Evolutionary conservation across 2,888 invertebrate species (phyloP), one percentile per base, ranked within the genome.

Genomic region (Leptinotarsa haldemani): DNA sequence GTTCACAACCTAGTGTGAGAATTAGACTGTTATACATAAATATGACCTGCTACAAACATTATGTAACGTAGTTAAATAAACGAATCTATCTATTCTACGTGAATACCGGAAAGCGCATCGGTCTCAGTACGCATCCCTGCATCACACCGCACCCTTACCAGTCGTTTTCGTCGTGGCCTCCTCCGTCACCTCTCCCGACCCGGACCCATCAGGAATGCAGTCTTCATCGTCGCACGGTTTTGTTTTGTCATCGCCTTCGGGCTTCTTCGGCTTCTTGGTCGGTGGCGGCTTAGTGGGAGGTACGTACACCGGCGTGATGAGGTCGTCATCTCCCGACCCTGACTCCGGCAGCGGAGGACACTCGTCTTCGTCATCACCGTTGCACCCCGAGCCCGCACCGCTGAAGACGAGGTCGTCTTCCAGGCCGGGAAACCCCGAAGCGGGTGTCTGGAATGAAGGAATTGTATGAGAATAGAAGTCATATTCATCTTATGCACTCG

Each of bases 391-490:
- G 0, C 97, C 96, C 1, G 95, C 95, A 2, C 97, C 97, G 12
- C 96, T 96, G 88, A 95, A 96, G 70, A 97, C 95, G 76, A 97
- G 90, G 87, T 97, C 97, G 86, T 97, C 97, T 84, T 94, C 90
- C 1, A 94, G 92, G 1, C 92, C 92, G 0, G 93, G 92, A 85
- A 93, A 94, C 0, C 94, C 95, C 53, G 95, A 95, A 0, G 95
- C 94, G 25, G 95, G 95, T 0, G 95, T 95, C 95, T 95, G 88
- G 0, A 85, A 82, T 78, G 69, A 2, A 40, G 9, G 9, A 2
- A 40, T 40, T 2, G 40, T 40, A 40, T 40, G 40, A 40, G 12
- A 40, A 40, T 40, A 40, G 9, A 9, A 30, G 2, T 30, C 30
- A 9, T 9, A 9, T 30, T 9, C 9, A 40, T 40, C 40, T 40